phyloP scores from a whole-genome alignment of 2,888 invertebrate species.

The Perdita meconis region DNA sequence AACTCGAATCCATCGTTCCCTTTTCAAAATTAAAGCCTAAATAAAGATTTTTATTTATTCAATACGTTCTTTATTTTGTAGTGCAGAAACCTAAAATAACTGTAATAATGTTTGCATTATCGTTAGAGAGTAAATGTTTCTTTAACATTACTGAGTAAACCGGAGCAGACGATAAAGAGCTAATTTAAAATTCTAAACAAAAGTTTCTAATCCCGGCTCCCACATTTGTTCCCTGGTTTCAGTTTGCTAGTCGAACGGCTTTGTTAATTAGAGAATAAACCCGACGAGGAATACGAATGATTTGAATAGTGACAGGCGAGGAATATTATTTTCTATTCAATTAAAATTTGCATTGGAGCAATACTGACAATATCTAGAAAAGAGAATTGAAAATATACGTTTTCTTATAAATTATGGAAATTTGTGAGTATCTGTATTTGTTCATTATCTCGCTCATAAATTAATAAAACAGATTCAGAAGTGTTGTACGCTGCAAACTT shows the following conservation, averaged over 20 bases:
- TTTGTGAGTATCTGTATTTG: no score
- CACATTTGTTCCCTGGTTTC: slow-evolving; percentile 30
- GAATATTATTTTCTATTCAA: slow-evolving; percentile 33
- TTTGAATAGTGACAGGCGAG: slow-evolving; percentile 3
- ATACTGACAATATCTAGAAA: no score
- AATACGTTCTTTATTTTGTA: no score
- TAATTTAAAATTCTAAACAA: slow-evolving; percentile 4
- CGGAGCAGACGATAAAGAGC: background rate
- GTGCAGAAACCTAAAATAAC: background rate
- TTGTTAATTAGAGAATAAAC: slow-evolving; percentile 20
- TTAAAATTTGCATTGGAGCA: no score
- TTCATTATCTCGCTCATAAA: background rate
- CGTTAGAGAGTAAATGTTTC: background rate
- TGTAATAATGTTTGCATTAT: background rate
- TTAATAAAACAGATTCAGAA: background rate
- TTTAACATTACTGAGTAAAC: background rate
- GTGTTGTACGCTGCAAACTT: slow-evolving; percentile 1
- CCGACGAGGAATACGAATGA: background rate
- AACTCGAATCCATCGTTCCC: background rate
- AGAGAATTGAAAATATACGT: no score
- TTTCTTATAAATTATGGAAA: no score
- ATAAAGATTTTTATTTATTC: background rate
- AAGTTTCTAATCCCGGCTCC: slow-evolving; percentile 20
- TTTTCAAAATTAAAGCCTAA: background rate
- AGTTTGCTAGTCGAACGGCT: background rate